Evolutionary conservation across 2,888 invertebrate species (phyloP), one percentile per base, ranked within the genome.

Genomic region (Tryphoninae sp.): DNA sequence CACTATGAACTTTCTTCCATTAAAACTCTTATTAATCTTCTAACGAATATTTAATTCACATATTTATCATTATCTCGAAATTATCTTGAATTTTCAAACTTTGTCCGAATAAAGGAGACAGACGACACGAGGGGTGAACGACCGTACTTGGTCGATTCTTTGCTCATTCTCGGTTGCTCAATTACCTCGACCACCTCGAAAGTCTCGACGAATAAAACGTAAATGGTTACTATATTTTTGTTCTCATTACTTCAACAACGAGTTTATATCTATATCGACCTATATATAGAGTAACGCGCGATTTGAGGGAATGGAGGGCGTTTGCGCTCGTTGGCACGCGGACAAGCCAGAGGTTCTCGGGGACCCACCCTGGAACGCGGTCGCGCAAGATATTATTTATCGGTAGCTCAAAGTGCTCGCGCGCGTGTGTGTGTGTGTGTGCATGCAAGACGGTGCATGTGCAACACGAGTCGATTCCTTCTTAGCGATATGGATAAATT

Each of bases 61-160:
- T 51, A 51, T 51, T 51, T 51, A n/a, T 51, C n/a, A 6, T 51
- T 1, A n/a, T 51, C 6, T 0, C 26, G 26, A 26, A 3, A 26
- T 26, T 3, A 26, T 26, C 26, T 2, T 26, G 2, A 26, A 45
- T 11, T 45, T 45, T 45, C 13, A 45, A 64, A 26, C 19, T 23
- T 16, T 23, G 9, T 23, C 45, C 42, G 58, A 58, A 65, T 67
- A 19, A 65, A 81, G 49, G 23, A 33, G 26, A 16, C 8, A 45
- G 2, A 45, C 3, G 13, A 45, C 0, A 45, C 13, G n/a, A 19
- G 69, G 64, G 81, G 78, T 81, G 64, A 81, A 81, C 65, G 81
- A 78, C 81, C 81, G 75, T 81, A 71, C 75, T 75, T 78, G 75
- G 55, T 78, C 71, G 78, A 74, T 49, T 74, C 59, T 73, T 78